phyloP scores from a whole-genome alignment of 2,888 invertebrate genomes.

The Drosophila pseudotalamancana region DNA sequence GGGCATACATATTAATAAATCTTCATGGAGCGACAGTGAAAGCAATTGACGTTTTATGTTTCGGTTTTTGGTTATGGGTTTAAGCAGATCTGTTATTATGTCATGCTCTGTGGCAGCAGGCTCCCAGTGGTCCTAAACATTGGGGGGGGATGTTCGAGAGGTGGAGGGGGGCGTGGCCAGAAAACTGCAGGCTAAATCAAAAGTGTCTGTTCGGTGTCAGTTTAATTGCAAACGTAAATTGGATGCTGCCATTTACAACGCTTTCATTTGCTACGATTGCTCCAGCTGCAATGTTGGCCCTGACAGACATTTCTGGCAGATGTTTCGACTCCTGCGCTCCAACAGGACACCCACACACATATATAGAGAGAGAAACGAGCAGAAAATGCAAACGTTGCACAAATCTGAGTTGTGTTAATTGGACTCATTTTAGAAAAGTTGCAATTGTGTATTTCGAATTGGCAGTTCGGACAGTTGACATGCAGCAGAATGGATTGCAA shows the following conservation, averaged over 20 bases:
- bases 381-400: conserved; percentile 72
- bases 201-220: conserved; percentile 82
- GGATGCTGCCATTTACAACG: conserved; percentile 79
- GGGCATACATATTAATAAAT: conserved; percentile 28
- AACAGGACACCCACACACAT: conserved; percentile 15
- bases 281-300: conserved; percentile 31
- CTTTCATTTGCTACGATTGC: conserved; percentile 71
- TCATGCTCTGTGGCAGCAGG: conserved; percentile 36
- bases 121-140: conserved; percentile 9
- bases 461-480: conserved; percentile 61
- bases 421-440: conserved; percentile 73
- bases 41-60: conserved; percentile 21
- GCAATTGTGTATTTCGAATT: conserved; percentile 67
- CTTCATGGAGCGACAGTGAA: neutral
- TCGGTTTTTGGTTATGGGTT: conserved; percentile 7
- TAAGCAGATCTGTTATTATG: conserved; percentile 45
- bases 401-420: conserved; percentile 75
- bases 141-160: neutral
- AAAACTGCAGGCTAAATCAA: conserved; percentile 70
- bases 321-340: conserved; percentile 25
- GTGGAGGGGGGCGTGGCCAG: neutral
- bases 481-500: conserved; percentile 23
- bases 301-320: conserved; percentile 66
- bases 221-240: conserved; percentile 82
- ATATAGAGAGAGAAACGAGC: neutral